Evolutionary conservation across 2,888 invertebrate species (phyloP), one percentile per base, ranked within the genome.

Genomic region (Crossocerus cetratus): DNA sequence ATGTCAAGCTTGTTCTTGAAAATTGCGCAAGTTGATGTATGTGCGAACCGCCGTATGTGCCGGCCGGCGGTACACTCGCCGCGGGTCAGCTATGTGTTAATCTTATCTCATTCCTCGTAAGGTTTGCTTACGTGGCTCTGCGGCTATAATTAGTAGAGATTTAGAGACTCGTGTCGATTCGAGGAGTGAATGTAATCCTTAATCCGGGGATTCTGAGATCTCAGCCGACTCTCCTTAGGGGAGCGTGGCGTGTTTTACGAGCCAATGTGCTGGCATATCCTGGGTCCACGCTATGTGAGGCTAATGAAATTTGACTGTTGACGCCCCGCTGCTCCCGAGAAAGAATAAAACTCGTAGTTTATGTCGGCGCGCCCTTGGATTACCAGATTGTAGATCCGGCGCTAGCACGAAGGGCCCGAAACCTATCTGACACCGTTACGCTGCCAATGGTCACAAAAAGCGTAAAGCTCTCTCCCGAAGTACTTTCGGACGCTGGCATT

Each of bases 201-300:
- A 54, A 73, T 73, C 72, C 72, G 54, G 73, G 57, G 73, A 73
- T 72, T 54, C 20, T 44, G 14, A 42, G 14, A 23, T 14, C 45
- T 22, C n/a, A 21, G n/a, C 43, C 44, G 11, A 2, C 57, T 32
- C 32, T 32, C 11, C 32, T 32, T 32, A 8, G 11, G 32, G 8
- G 32, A 11, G n/a, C n/a, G n/a, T n/a, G 11, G 32, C 4, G 32
- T 32, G 32, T 32, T 32, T 32, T 32, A 32, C 32, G 32, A 32
- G 4, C 32, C 32, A 32, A 3, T 11, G 5, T 32, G 32, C 8
- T 32, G 32, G 32, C 11, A 32, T 32, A 32, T 32, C 11, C 32
- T 8, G 8, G 8, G 11, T 32, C 32, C 32, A 32, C 32, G 8
- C 32, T 32, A 32, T 32, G 11, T 11, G 32, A 32, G 32, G 11